These are phyloP conservation scores for Apodemus agrarius DNA, from an alignment of 2,797 vertebrate species.

Conservation along the genomic window DNA sequence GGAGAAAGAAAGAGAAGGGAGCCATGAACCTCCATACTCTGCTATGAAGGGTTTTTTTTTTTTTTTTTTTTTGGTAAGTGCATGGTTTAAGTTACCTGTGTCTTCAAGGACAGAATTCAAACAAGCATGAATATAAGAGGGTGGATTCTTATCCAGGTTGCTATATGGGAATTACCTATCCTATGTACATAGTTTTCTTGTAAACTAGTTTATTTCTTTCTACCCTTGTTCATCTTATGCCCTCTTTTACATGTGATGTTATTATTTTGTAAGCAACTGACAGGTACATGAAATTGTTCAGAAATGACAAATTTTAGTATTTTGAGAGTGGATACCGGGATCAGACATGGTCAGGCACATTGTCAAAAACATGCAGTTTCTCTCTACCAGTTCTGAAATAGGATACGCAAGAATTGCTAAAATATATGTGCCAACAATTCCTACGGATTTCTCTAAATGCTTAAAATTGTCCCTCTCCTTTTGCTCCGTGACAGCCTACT, in stretches of 20 bases:
- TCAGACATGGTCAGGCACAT: conserved; percentile 3
- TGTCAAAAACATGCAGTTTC: conserved; percentile 17
- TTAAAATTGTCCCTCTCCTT: conserved; percentile 3
- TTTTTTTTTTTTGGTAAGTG: neutral
- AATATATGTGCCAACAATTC: neutral
- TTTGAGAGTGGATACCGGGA: conserved; percentile 24
- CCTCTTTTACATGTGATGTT: neutral
- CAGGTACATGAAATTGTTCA: neutral
- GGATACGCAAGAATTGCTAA: conserved; percentile 31
- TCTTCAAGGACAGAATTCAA: neutral
- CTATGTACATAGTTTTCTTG: neutral
- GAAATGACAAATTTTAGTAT: conserved; percentile 39
- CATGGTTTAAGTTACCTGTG: neutral
- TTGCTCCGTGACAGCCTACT: neutral
- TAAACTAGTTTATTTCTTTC: neutral
- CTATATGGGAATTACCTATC: neutral
- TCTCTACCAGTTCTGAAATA: neutral
- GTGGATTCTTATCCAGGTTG: neutral
- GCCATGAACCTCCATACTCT: neutral
- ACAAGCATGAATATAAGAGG: neutral
- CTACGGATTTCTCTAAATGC: neutral
- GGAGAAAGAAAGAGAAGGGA: neutral
- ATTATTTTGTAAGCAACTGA: neutral
- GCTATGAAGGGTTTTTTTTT: neutral
- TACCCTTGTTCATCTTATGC: neutral